Percentiles rank a stretch among this genome's conserved stretches.
phyloP scores from a whole-genome alignment of 1,140 invertebrate species.

The Babylonia areolata region DNA sequence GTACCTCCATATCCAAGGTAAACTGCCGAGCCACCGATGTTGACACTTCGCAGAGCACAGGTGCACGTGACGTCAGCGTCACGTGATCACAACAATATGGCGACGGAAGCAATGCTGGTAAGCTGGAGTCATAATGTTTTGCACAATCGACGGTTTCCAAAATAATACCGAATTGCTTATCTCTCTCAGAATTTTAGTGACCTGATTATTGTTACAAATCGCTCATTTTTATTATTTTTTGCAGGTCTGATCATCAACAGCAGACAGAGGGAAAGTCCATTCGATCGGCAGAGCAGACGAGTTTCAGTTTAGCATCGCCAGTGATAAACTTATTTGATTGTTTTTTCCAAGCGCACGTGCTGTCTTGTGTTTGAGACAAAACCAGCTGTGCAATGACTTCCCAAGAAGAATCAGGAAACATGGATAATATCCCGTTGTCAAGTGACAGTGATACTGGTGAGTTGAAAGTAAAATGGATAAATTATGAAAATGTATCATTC shows the following conservation, averaged over 20 bases:
- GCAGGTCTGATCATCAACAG: not conserved
- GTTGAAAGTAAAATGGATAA: not conserved
- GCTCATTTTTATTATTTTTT: not conserved
- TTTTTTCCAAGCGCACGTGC: not conserved
- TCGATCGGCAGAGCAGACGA: not conserved
- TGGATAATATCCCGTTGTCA: slow-evolving; percentile 65
- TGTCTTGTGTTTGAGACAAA: not conserved
- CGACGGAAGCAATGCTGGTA: not conserved
- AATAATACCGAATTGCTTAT: not conserved
- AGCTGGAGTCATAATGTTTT: not conserved
- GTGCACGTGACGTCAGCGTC: slow-evolving; percentile 58
- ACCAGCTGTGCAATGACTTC: slow-evolving; percentile 42
- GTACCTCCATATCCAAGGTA: slow-evolving; percentile 40
- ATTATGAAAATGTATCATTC: not conserved
- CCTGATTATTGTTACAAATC: not conserved
- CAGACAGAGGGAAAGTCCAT: not conserved
- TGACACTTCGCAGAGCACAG: slow-evolving; percentile 38
- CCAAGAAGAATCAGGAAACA: slow-evolving; percentile 45
- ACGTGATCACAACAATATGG: slow-evolving; percentile 60
- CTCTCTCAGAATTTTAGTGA: no score
- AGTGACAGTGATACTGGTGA: slow-evolving; percentile 70
- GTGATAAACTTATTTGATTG: not conserved
- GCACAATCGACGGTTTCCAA: not conserved
- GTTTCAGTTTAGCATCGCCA: not conserved
- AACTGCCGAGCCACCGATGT: slow-evolving; percentile 25